These are phyloP conservation scores for Suricata suricatta DNA, from an alignment of 2,113 vertebrate species.

Conservation along the genomic window DNA sequence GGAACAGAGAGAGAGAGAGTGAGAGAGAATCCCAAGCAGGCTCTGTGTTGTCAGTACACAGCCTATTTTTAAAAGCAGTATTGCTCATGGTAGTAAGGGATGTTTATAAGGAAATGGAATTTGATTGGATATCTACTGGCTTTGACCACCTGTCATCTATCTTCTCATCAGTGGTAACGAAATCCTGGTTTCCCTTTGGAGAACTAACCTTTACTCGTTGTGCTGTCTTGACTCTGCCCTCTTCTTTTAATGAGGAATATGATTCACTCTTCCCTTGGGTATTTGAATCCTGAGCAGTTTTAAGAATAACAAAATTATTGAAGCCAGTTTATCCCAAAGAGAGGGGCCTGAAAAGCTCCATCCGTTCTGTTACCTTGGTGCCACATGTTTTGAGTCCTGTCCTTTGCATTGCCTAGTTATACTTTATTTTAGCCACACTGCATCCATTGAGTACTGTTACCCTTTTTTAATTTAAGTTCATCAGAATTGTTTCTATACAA, in stretches of 20 bases:
- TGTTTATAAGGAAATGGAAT: background rate
- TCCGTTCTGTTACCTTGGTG: background rate
- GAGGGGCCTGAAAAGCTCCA: fast-evolving
- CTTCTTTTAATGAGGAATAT: background rate
- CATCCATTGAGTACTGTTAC: background rate
- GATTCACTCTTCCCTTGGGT: background rate
- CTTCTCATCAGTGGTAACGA: background rate
- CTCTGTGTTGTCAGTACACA: too few species aligned
- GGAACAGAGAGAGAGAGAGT: too few species aligned
- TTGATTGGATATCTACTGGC: background rate
- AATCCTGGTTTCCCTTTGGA: background rate
- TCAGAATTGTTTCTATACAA: background rate
- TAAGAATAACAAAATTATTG: background rate
- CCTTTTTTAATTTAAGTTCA: background rate
- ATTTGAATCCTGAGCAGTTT: background rate
- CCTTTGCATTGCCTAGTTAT: background rate
- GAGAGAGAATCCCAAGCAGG: too few species aligned
- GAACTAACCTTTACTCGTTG: background rate
- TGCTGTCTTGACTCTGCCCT: background rate
- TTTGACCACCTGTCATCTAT: background rate
- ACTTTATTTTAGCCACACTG: background rate
- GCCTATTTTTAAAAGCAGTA: background rate
- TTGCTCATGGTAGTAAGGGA: background rate
- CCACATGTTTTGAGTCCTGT: background rate
- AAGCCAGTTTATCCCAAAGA: background rate